phyloP scores from a whole-genome alignment of 1,140 invertebrate genomes.

The Frieseomelitta varia region DNA sequence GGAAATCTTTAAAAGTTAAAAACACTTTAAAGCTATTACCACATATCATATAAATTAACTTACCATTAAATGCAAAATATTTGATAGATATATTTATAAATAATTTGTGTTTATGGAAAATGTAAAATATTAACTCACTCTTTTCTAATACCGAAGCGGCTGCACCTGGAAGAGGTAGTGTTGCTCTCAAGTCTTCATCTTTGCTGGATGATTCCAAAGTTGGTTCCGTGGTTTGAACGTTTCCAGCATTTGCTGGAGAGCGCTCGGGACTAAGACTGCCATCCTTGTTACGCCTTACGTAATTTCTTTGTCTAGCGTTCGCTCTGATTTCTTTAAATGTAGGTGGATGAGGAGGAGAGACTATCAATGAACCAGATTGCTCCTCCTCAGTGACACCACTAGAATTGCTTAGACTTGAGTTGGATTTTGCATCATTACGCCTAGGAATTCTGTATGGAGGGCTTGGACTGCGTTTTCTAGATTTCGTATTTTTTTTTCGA shows the following conservation, averaged over 20 bases:
- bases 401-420: constrained; percentile 65
- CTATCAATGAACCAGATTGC: constrained; percentile 78
- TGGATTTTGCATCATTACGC: constrained; percentile 71
- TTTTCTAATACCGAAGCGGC: constrained; percentile 69
- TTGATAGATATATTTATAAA: constrained; percentile 7
- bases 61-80: constrained; percentile 28
- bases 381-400: constrained; percentile 80
- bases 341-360: constrained; percentile 79
- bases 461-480: constrained; percentile 77
- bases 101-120: constrained; percentile 27
- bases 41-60: constrained; percentile 10
- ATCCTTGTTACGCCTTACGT: constrained; percentile 85
- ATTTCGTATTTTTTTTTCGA: constrained; percentile 74
- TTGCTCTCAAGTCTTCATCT: constrained; percentile 79
- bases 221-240: constrained; percentile 55
- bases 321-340: constrained; percentile 85
- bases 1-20: constrained; percentile 37
- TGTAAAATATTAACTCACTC: constrained; percentile 74
- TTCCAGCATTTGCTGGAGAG: constrained; percentile 56
- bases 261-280: constrained; percentile 80
- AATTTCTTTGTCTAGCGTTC: constrained; percentile 85
- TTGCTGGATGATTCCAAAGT: constrained; percentile 75
- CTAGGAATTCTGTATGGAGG: constrained; percentile 79
- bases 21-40: not conserved
- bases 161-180: constrained; percentile 67